These are phyloP conservation scores for Sorex araneus DNA, from an alignment of 2,113 vertebrate genomes.

Conservation along the genomic window DNA sequence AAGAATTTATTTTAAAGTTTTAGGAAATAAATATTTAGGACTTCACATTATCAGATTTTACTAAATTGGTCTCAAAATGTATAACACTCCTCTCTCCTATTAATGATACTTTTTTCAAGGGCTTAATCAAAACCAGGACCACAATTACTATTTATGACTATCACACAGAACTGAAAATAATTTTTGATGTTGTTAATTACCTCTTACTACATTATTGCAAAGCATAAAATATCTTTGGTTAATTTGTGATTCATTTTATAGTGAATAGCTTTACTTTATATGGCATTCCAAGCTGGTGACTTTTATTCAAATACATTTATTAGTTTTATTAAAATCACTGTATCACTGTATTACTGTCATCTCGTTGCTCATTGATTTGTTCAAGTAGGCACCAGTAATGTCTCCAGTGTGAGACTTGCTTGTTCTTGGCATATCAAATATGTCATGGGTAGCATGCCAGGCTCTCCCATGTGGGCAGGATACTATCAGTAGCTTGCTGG, in stretches of 20 bases:
- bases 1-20: constrained; percentile 70
- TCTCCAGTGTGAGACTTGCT: no score
- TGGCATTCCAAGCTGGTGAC: background rate
- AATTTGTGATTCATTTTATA: background rate
- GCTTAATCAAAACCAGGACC: constrained; percentile 22
- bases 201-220: background rate
- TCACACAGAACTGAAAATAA: background rate
- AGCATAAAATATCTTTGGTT: constrained; percentile 5
- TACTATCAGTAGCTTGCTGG: no score
- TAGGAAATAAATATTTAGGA: constrained; percentile 71
- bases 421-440: no score
- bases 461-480: no score
- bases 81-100: background rate
- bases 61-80: background rate
- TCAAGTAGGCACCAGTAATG: no score
- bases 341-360: no score
- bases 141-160: constrained; percentile 4
- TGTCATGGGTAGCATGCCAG: no score
- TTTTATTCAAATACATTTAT: constrained; percentile 47
- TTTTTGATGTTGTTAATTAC: constrained; percentile 13
- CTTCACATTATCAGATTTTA: background rate
- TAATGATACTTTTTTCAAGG: constrained; percentile 6
- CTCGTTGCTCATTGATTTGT: no score
- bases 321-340: background rate
- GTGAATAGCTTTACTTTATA: background rate